Conservation (phyloP, 2,113 vertebrate species). For the Romanogobio albipinnatus region DNA sequence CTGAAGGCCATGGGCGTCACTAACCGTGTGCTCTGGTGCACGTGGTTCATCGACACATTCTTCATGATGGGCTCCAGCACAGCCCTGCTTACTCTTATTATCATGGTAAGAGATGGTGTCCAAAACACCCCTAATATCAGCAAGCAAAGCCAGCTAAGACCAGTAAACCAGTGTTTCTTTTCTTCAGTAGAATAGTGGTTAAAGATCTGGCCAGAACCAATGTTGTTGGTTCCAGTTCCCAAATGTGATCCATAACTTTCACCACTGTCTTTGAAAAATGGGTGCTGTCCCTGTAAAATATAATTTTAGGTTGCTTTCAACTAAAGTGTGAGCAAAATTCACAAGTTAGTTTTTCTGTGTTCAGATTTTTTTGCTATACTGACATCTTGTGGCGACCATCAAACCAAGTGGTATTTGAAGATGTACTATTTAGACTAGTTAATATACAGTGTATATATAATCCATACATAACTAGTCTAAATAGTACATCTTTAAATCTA, state of each 20-base stretch:
- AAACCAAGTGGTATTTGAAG: background rate
- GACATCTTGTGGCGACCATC: constrained; percentile 63
- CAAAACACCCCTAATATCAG: background rate
- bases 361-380: constrained; percentile 10
- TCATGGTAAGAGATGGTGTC: constrained; percentile 81
- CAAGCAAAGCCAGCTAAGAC: background rate
- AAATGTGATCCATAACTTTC: background rate
- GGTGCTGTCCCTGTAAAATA: background rate
- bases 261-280: background rate
- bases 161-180: background rate
- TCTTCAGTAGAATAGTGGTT: background rate
- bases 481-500: too few relatives aligned
- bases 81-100: constrained; percentile 82
- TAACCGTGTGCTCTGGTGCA: constrained; percentile 87
- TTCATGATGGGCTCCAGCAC: constrained; percentile 85
- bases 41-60: constrained; percentile 94
- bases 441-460: too few relatives aligned
- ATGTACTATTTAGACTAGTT: background rate
- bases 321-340: background rate
- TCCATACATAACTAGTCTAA: too few relatives aligned
- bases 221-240: background rate
- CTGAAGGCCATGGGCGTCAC: constrained; percentile 89
- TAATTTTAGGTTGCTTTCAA: background rate
- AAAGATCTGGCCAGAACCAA: background rate
- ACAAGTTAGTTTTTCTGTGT: background rate